Evolutionary conservation across 2,888 invertebrate species (phyloP), one percentile per base, ranked within the genome.

Genomic region (Drosophila pegasa): DNA sequence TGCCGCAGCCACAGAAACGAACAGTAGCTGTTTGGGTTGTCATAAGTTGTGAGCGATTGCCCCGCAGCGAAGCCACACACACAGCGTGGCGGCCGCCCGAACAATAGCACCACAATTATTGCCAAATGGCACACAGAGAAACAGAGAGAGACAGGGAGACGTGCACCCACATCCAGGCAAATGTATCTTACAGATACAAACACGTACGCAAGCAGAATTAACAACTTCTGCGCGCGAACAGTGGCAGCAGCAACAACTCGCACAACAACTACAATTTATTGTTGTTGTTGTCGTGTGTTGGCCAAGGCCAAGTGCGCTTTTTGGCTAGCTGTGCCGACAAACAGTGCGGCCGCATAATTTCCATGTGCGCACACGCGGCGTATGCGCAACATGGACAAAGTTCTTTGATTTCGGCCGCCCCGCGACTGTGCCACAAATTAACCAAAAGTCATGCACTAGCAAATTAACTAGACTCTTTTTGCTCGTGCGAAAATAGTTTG

Each of bases 1-100:
- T 69, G 64, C 57, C 66, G 50, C 58, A 50, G 51, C 55, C 41
- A 57, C 43, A 43, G 56, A 47, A 59, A 37, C 45, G 43, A 72
- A 88, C 89, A 87, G 89, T 89, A 89, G 89, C 89, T 70, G 74
- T 77, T 88, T 88, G 78, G 82, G 89, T 90, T 89, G 89, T 89
- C 89, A 90, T 80, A 83, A 74, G 85, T 84, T 80, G 89, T 89
- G 90, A 89, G 76, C 90, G 90, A 90, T 89, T 88, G 89, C 84
- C 90, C 78, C 70, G 81, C 77, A 71, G 89, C 83, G 60, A 87
- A 88, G 75, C 86, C 87, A 74, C 86, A 86, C 89, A 86, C 88
- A 76, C 76, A 87, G 83, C 77, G 80, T 76, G 82, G 82, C 86
- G 64, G 74, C 69, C 55, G 56, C 43, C 22, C 70, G 69, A 72